Percentiles rank a stretch among this genome's conserved stretches.
Evolutionary conservation across 2,113 vertebrate genomes (phyloP).

Genomic region (Elgaria multicarinata): DNA sequence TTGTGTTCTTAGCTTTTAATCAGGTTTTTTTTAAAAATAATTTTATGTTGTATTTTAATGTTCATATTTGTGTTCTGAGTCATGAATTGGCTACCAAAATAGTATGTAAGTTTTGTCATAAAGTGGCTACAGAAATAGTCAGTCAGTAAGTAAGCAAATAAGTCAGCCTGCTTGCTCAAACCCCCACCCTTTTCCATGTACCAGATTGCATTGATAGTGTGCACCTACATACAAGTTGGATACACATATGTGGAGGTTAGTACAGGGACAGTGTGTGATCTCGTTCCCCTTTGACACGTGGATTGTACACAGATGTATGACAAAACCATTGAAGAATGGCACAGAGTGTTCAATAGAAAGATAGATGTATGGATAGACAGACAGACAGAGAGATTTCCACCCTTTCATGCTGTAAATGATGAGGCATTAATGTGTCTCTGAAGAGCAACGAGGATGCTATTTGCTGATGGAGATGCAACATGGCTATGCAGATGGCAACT

Average conservation of each 20-base stretch:
- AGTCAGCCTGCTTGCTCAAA: too few relatives aligned
- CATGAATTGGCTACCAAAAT: too few relatives aligned
- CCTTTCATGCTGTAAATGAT: slow-evolving; percentile 3
- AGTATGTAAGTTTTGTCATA: too few relatives aligned
- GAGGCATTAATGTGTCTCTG: slow-evolving; percentile 47
- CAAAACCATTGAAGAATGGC: neutral
- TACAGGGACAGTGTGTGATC: neutral
- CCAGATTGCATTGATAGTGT: neutral
- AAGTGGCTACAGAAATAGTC: too few relatives aligned
- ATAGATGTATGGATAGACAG: neutral
- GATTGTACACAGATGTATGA: neutral
- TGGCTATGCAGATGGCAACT: slow-evolving; percentile 69
- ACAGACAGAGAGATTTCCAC: neutral
- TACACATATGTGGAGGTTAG: too few relatives aligned
- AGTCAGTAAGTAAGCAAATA: too few relatives aligned
- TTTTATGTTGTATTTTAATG: too few relatives aligned
- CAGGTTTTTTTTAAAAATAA: too few relatives aligned
- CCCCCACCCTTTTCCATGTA: neutral
- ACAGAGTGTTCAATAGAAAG: neutral
- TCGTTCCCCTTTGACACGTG: neutral
- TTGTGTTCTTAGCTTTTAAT: too few relatives aligned
- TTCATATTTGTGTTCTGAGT: too few relatives aligned
- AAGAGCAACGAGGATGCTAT: slow-evolving; percentile 44
- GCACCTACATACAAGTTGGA: neutral
- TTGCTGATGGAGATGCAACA: slow-evolving; percentile 54